Conservation (phyloP, 1,140 invertebrate genomes). For the Papilio machaon region DNA sequence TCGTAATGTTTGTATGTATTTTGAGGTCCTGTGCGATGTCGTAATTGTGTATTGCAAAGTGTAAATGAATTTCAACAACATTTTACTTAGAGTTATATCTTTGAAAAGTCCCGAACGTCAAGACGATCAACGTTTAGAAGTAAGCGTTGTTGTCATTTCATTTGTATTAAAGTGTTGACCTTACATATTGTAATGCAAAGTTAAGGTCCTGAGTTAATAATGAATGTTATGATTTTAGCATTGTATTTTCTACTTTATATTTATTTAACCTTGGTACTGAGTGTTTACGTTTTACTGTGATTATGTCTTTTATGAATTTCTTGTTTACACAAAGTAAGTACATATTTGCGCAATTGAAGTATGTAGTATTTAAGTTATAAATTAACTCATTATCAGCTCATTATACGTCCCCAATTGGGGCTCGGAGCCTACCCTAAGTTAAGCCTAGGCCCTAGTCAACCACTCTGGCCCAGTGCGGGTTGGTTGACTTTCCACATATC, state of each 20-base stretch:
- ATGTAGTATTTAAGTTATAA: too few species aligned
- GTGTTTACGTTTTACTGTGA: not conserved
- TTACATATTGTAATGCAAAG: conserved; percentile 10
- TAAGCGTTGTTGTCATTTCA: not conserved
- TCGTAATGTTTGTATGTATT: conserved; percentile 18
- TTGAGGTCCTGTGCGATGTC: conserved; percentile 17
- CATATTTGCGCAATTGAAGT: not conserved
- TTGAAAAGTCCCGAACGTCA: not conserved
- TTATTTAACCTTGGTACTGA: not conserved
- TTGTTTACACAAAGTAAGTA: not conserved
- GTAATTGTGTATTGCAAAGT: conserved; percentile 3
- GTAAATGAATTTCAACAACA: not conserved
- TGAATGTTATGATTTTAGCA: not conserved
- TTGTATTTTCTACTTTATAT: not conserved
- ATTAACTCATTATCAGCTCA: too few species aligned
- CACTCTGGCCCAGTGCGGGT: too few species aligned
- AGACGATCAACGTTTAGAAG: not conserved
- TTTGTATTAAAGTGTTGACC: not conserved
- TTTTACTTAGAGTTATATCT: conserved; percentile 4
- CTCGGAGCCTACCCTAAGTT: too few species aligned
- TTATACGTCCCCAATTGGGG: too few species aligned
- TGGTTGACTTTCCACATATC: too few species aligned
- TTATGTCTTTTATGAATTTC: not conserved
- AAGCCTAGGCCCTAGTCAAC: too few species aligned
- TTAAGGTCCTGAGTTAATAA: not conserved